phyloP scores from a whole-genome alignment of 2,888 invertebrate species.

The Drosophila robusta region DNA sequence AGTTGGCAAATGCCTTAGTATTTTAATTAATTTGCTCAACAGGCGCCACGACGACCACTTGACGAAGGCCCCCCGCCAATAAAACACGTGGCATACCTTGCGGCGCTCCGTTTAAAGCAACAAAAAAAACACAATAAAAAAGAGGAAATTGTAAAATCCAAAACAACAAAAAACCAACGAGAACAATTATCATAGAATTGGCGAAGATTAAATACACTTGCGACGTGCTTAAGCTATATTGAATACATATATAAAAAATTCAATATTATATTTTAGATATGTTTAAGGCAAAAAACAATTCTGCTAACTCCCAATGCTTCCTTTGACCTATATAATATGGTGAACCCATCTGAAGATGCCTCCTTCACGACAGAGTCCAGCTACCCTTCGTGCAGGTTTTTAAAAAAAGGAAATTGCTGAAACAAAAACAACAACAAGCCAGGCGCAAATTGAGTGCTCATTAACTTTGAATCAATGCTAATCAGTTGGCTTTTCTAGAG shows the following conservation, averaged over 20 bases:
- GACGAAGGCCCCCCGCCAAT: constrained; percentile 19
- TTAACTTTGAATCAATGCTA: constrained; percentile 79
- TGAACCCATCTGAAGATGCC: too few species aligned
- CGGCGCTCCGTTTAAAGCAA: constrained; percentile 37
- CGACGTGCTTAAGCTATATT: too few species aligned
- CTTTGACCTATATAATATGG: too few species aligned
- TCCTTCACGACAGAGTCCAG: background rate
- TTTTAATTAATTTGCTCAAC: constrained; percentile 77
- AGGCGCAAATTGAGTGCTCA: constrained; percentile 68
- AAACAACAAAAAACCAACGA: constrained; percentile 8
- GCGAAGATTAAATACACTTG: too few species aligned
- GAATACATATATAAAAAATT: too few species aligned
- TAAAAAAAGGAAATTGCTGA: constrained; percentile 1
- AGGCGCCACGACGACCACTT: constrained; percentile 43
- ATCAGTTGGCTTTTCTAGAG: constrained; percentile 57
- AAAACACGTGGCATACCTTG: constrained; percentile 69
- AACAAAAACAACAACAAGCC: constrained; percentile 15
- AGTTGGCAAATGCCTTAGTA: constrained; percentile 71
- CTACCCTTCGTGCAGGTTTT: background rate
- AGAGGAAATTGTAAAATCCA: background rate
- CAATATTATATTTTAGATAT: too few species aligned
- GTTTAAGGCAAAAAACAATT: too few species aligned
- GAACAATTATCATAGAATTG: background rate
- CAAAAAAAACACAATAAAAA: constrained; percentile 4
- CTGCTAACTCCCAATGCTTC: too few species aligned